Evolutionary conservation across 2,113 vertebrate genomes (phyloP), one percentile per base, ranked within the genome.

Genomic region (Misgurnus anguillicaudatus): DNA sequence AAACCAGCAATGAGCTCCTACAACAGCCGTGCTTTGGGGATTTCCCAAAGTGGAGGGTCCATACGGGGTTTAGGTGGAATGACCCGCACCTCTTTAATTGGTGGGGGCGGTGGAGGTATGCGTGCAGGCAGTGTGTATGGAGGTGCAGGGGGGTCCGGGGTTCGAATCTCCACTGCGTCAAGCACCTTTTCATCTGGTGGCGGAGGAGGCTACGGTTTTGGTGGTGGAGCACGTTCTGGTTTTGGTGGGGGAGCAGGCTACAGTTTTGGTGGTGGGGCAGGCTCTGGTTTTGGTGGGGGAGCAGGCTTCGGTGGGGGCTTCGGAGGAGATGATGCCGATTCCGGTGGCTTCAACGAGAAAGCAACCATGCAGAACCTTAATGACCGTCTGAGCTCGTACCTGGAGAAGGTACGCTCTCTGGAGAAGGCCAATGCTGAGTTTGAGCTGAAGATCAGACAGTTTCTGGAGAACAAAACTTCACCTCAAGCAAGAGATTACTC

Each of bases 331-430:
- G 64, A 21, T 7, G 0, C 42, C 0, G 90, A 80, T 71, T 0
- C 90, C 72, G 83, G 92, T 41, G 61, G 79, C 0, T 17, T 68
- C 84, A 98, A 94, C 0, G 96, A 98, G 85, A 98, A 98, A 89
- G 7, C 91, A 86, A 97, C 96, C 83, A 97, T 98, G 97, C 95
- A 97, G 87, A 92, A 96, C 86, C 93, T 98, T 75, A 98, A 98
- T 0, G 94, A 97, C 31, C 97, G 96, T 5, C 93, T 98, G 91
- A 92, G 93, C 36, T 76, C 42, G n/a, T 98, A 98, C 90, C 80
- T 98, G 90, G 92, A 95, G 0, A 95, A 95, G 87, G 97, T 98
- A 65, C 92, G 82, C 31, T 83, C 57, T 57, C 87, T 98, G 80
- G 96, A 98, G 88, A 87, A 85, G 0, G 94, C 94, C 51, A 98